Conservation (phyloP, 2,888 invertebrate species). For the Galerucella pusilla region DNA sequence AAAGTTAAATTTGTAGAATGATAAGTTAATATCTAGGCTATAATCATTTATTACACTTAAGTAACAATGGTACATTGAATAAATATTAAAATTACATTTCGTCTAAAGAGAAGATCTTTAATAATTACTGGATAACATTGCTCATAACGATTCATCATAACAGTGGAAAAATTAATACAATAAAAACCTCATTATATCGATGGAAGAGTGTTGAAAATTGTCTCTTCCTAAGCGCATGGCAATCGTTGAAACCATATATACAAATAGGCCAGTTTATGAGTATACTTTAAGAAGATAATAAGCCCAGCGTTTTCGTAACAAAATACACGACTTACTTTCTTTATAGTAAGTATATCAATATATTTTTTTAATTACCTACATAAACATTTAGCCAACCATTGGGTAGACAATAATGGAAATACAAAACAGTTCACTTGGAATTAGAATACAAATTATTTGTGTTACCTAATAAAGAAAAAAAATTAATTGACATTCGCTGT, state of each 20-base stretch:
- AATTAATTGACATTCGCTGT: too few relatives aligned
- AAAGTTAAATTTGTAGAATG: slow-evolving; percentile 35
- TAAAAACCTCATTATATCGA: slow-evolving; percentile 21
- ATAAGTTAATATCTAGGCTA: slow-evolving; percentile 47
- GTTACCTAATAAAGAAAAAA: too few relatives aligned
- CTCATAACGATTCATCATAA: slow-evolving; percentile 39
- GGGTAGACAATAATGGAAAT: too few relatives aligned
- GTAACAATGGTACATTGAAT: slow-evolving; percentile 51
- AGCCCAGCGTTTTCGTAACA: neutral
- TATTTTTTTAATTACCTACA: too few relatives aligned
- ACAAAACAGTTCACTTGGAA: too few relatives aligned
- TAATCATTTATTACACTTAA: slow-evolving; percentile 46
- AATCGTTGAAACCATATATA: slow-evolving; percentile 23
- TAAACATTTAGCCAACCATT: too few relatives aligned
- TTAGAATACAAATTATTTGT: too few relatives aligned
- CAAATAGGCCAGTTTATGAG: neutral
- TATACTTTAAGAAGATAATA: neutral
- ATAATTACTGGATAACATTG: slow-evolving; percentile 42
- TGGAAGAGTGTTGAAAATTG: slow-evolving; percentile 12
- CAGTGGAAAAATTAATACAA: slow-evolving; percentile 26
- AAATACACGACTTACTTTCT: too few relatives aligned
- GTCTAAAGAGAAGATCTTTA: slow-evolving; percentile 46
- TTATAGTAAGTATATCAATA: too few relatives aligned
- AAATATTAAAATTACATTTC: slow-evolving; percentile 52
- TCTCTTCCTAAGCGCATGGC: slow-evolving; percentile 26